phyloP scores from a whole-genome alignment of 2,113 vertebrate species.

The Apteryx owenii region DNA sequence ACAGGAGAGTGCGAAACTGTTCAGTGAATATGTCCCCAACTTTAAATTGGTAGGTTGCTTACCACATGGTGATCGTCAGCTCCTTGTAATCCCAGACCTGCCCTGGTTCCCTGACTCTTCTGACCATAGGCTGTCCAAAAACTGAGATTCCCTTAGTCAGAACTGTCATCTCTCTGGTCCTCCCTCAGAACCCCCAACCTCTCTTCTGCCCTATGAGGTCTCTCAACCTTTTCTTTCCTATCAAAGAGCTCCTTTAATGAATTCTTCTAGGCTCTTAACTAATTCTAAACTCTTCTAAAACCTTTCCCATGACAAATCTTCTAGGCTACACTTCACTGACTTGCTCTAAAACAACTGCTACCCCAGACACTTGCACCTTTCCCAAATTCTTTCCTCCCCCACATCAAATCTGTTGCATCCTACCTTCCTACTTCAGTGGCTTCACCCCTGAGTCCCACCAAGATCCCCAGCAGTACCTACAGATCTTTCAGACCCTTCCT shows the following conservation, averaged over 20 bases:
- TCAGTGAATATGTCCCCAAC: background rate
- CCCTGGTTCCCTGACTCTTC: background rate
- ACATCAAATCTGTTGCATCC: background rate
- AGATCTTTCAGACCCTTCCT: background rate
- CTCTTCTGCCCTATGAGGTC: background rate
- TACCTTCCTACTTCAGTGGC: background rate
- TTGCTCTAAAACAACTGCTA: background rate
- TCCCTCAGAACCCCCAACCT: rapidly evolving
- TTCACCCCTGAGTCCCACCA: background rate
- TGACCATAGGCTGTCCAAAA: background rate
- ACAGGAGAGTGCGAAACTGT: background rate
- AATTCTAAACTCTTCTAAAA: background rate
- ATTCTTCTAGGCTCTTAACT: background rate
- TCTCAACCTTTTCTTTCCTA: background rate
- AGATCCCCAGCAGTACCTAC: background rate
- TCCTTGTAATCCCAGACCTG: background rate
- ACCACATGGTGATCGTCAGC: background rate
- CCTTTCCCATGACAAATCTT: background rate
- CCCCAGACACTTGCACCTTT: background rate
- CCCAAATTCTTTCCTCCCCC: background rate
- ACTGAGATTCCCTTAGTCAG: background rate
- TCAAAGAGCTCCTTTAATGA: background rate
- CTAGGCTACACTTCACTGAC: background rate
- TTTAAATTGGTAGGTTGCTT: background rate
- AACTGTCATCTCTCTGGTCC: background rate